phyloP scores from a whole-genome alignment of 23 tunicate species.

The Phallusia fumigata region DNA sequence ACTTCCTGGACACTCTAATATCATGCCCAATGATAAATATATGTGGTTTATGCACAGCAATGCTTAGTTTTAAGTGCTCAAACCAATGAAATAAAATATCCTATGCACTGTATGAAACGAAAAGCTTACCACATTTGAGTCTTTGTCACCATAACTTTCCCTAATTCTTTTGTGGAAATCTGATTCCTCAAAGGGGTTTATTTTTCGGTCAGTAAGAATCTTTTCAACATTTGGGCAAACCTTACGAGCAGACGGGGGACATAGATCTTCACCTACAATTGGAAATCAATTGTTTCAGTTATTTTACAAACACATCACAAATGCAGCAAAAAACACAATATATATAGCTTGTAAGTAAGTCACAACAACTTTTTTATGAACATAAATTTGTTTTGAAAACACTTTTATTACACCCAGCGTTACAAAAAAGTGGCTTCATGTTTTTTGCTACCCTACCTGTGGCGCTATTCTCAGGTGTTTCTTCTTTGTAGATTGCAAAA shows the following conservation, averaged over 20 bases:
- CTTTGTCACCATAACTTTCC: conserved; percentile 40
- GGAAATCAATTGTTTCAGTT: neutral
- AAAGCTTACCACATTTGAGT: conserved; percentile 20
- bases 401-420: too few relatives aligned
- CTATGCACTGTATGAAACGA: too few relatives aligned
- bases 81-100: too few relatives aligned
- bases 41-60: too few relatives aligned
- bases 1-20: too few relatives aligned
- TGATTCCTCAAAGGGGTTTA: conserved; percentile 1
- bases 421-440: too few relatives aligned
- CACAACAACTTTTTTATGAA: too few relatives aligned
- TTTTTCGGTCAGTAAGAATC: conserved; percentile 22
- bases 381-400: too few relatives aligned
- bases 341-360: too few relatives aligned
- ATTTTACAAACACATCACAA: neutral
- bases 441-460: neutral
- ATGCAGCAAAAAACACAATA: too few relatives aligned
- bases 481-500: neutral
- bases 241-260: conserved; percentile 14
- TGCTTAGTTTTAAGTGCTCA: too few relatives aligned
- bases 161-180: conserved; percentile 24
- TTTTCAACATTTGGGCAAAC: conserved; percentile 9
- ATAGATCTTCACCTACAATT: neutral
- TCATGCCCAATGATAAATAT: too few relatives aligned
- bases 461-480: neutral